Evolutionary conservation across 2,113 vertebrate genomes (phyloP).

Genomic region (Caloenas nicobarica): DNA sequence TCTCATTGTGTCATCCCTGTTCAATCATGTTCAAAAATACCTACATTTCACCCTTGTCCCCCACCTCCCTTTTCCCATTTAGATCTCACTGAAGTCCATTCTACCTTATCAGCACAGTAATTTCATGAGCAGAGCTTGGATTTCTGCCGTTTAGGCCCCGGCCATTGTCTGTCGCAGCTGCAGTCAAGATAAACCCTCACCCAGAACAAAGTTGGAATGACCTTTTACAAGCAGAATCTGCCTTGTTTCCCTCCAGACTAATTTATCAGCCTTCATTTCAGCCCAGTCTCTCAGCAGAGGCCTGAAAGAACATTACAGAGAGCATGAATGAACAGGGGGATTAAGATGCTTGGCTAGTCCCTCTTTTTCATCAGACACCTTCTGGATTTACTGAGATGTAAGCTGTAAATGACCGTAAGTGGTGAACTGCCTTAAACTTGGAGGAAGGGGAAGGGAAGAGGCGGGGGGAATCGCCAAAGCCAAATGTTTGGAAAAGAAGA

Average conservation of each 20-base stretch:
- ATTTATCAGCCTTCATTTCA: constrained; percentile 83
- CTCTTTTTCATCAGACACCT: constrained; percentile 79
- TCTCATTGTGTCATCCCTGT: constrained; percentile 70
- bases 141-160: constrained; percentile 90
- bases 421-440: constrained; percentile 37
- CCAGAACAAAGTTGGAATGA: constrained; percentile 96
- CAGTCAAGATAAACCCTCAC: constrained; percentile 97
- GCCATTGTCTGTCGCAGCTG: constrained; percentile 92
- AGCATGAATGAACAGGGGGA: constrained; percentile 83
- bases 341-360: constrained; percentile 84
- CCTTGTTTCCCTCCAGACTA: constrained; percentile 85
- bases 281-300: constrained; percentile 75
- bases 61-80: constrained; percentile 79
- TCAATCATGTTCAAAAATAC: constrained; percentile 68
- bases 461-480: neutral
- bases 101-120: constrained; percentile 91
- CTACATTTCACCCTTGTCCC: constrained; percentile 55
- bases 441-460: neutral
- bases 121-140: constrained; percentile 91
- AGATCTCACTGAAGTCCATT: constrained; percentile 87
- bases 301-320: constrained; percentile 77
- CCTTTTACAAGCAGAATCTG: constrained; percentile 93
- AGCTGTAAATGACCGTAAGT: constrained; percentile 61
- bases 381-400: constrained; percentile 58
- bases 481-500: constrained; percentile 6